Base-by-base conservation (phyloP, 2,113 vertebrate genomes). In the Lepus americanus region DNA sequence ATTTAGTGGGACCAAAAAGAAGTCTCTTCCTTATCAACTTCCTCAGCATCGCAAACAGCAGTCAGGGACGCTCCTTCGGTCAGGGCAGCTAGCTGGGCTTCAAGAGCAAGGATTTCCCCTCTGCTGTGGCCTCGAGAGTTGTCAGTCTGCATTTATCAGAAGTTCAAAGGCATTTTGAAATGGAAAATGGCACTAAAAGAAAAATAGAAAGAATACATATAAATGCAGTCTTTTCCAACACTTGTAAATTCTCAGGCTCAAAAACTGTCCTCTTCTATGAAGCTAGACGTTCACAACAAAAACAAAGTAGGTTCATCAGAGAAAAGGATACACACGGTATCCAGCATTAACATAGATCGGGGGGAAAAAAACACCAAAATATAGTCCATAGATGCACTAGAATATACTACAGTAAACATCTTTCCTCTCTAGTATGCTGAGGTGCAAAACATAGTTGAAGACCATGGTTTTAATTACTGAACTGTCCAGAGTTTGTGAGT, bases 11-110 rank as follows among this genome's bases (percentile, higher is more conserved):
- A 97, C 96, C 98, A 99, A 99, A 98, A 98, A 98, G 98, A 98
- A 99, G 95, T 98, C 99, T 97, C 96, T 97, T 98, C 90, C 91
- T 97, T 96, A 98, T 96, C 96, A 98, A 98, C 96, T 98, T 98
- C 97, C 90, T 97, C 88, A 97, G 97, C 86, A 97, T 94, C 82
- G 97, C 97, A 96, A 88, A 98, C 4, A 77, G 61, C 4, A 89
- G 22, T 17, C 4, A 39, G 20, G 80, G 76, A 17, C 25, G 53
- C 97, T 92, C 59, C 27, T 94, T 94, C 29, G 39, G 79, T 91
- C 82, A 96, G 92, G 59, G 29, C 64, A 92, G 76, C 0, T 22
- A 93, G 36, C 36, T 55, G 80, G 19, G 49, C 82, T 93, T 92
- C 55, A 27, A 13, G 51, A 61, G 51, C 95, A 96, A 89, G 4